phyloP scores from a whole-genome alignment of 2,888 invertebrate species.

The Ecliptopera silaceata region DNA sequence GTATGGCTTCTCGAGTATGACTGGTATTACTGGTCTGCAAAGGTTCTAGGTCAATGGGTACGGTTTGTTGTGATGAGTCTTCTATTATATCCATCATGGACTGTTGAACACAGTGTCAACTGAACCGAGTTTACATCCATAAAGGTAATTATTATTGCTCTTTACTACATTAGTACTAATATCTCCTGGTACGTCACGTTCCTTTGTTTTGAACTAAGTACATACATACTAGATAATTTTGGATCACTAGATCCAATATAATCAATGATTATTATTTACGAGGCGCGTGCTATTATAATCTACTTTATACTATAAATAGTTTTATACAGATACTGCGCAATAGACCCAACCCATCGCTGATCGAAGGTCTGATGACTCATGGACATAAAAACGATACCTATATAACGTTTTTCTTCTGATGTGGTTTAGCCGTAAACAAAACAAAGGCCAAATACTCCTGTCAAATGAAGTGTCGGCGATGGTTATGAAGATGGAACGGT shows the following conservation, averaged over 20 bases:
- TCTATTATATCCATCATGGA: conserved; percentile 44
- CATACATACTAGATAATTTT: too few species aligned
- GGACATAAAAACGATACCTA: conserved; percentile 13
- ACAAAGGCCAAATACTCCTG: too few species aligned
- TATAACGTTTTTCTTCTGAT: conserved; percentile 5
- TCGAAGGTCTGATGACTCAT: conserved; percentile 34
- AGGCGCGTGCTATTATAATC: neutral
- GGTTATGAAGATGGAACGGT: neutral
- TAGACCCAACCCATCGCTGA: conserved; percentile 23
- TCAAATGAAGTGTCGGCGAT: too few species aligned
- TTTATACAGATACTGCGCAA: conserved; percentile 29
- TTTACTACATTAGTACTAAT: too few species aligned
- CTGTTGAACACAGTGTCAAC: conserved; percentile 33
- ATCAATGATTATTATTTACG: too few species aligned
- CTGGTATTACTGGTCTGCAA: conserved; percentile 38
- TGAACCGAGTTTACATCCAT: too few species aligned
- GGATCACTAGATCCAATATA: too few species aligned
- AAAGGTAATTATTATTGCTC: too few species aligned
- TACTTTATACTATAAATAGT: conserved; percentile 18
- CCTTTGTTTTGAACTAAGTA: too few species aligned
- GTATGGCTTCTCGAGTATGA: conserved; percentile 23
- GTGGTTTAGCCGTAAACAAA: conserved; percentile 1
- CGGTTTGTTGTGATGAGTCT: conserved; percentile 45
- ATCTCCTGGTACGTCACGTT: too few species aligned
- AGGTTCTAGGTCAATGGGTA: conserved; percentile 67